Evolutionary conservation across 2,113 vertebrate species (phyloP).

Genomic region (Bujurquina vittata): DNA sequence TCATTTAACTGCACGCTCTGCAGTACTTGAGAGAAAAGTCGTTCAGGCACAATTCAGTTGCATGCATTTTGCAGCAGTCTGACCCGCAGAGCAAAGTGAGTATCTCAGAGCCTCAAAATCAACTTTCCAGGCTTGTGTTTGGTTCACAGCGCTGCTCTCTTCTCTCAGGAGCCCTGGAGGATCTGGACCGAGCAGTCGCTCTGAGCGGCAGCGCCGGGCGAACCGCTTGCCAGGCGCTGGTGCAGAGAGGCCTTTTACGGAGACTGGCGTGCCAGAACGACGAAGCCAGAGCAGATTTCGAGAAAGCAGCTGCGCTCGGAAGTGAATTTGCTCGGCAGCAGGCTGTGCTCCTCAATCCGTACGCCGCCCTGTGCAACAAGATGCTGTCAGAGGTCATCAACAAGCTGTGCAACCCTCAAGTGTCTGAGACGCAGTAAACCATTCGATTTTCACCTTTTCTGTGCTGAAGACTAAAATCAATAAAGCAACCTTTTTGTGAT

Average conservation of each 20-base stretch:
- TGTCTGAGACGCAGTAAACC: conserved; percentile 32
- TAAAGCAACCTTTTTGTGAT: conserved; percentile 16
- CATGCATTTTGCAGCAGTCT: not conserved
- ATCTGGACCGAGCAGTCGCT: conserved; percentile 84
- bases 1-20: not conserved
- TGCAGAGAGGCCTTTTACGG: conserved; percentile 89
- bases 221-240: conserved; percentile 86
- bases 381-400: conserved; percentile 89
- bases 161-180: conserved; percentile 85
- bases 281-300: conserved; percentile 83
- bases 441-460: not conserved
- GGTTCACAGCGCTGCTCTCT: conserved; percentile 20
- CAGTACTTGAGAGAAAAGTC: not conserved
- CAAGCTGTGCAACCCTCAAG: conserved; percentile 79
- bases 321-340: conserved; percentile 90
- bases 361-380: conserved; percentile 94
- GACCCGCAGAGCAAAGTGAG: not conserved
- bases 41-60: not conserved
- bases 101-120: not conserved
- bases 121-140: not conserved
- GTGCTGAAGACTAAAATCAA: not conserved
- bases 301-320: conserved; percentile 85
- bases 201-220: conserved; percentile 82
- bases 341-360: conserved; percentile 89
- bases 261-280: conserved; percentile 80